Evolutionary conservation across 2,888 invertebrate species (phyloP), one percentile per base, ranked within the genome.

Genomic region (Agonopterix arenella): DNA sequence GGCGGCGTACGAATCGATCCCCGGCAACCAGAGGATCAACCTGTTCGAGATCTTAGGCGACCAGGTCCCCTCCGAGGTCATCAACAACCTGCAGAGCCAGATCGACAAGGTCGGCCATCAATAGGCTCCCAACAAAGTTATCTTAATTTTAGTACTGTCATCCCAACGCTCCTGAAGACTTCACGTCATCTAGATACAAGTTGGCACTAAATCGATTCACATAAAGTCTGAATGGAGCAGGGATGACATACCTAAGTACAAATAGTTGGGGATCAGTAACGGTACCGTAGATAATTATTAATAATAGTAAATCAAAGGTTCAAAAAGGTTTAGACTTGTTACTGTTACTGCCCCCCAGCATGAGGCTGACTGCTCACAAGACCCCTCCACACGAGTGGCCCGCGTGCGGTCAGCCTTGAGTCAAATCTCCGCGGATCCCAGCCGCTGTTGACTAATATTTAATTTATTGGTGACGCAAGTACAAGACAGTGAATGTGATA

Each of bases 1-100:
- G 68, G 95, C 95, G 3, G 96, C 96, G 4, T 95, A 95, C 80
- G 96, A 96, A 81, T 93, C 94, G 59, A 96, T 96, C 68, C 96
- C 96, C 67, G 95, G 93, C 55, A 93, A 95, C 84, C 95, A 96
- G 81, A 92, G 92, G 70, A 94, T 96, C 80, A 94, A 96, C 80
- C 90, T 96, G n/a, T 93, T 91, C 75, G 94, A 95, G 77, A 95
- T 96, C 66, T 90, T 96, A 51, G 96, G 96, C 8, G 95, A 95
- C 73, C 95, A 95, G 77, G 93, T 96, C 55, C 96, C 96, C 8
- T 92, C 93, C 45, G 96, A 96, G 85, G 96, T 96, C 41, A 95
- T 96, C 76, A 95, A 93, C 90, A 96, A 96, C 84, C 91, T 96
- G 55, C 96, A 96, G 76, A 86, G 92, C 49, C 96, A 96, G 84